Percentiles rank a stretch among this genome's conserved stretches.
Evolutionary conservation across 1,140 invertebrate genomes (phyloP).

Genomic region (Phenacoccus solenopsis): DNA sequence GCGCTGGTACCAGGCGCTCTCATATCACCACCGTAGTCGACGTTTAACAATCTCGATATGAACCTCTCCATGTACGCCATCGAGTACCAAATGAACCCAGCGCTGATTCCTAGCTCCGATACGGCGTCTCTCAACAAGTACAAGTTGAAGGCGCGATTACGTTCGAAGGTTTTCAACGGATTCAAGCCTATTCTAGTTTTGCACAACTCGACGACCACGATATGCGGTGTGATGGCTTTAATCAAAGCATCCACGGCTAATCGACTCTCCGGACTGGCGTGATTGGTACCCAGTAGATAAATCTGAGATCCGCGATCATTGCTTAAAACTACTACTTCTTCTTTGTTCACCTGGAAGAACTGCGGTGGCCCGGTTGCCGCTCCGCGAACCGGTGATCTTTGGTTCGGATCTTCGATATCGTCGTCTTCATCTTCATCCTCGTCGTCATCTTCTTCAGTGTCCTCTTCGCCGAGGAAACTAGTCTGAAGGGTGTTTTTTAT

Average conservation of each 20-base stretch:
- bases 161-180: conserved; percentile 9
- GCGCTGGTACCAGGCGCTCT: neutral
- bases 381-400: neutral
- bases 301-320: neutral
- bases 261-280: conserved; percentile 7
- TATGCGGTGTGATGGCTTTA: neutral
- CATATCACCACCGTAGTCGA: conserved; percentile 11
- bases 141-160: neutral
- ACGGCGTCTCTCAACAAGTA: neutral
- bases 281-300: neutral
- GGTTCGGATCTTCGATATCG: neutral
- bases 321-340: neutral
- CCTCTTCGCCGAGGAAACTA: neutral
- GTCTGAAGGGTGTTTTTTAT: neutral
- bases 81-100: conserved; percentile 8
- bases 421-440: neutral
- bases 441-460: neutral
- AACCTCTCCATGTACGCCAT: conserved; percentile 7
- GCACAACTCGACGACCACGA: conserved; percentile 8
- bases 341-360: conserved; percentile 6
- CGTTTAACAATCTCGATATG: conserved; percentile 5
- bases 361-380: neutral
- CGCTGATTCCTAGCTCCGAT: neutral
- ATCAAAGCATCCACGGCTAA: neutral
- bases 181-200: conserved; percentile 4